phyloP scores from a whole-genome alignment of 2,797 vertebrate species.

The Anguilla megastoma region DNA sequence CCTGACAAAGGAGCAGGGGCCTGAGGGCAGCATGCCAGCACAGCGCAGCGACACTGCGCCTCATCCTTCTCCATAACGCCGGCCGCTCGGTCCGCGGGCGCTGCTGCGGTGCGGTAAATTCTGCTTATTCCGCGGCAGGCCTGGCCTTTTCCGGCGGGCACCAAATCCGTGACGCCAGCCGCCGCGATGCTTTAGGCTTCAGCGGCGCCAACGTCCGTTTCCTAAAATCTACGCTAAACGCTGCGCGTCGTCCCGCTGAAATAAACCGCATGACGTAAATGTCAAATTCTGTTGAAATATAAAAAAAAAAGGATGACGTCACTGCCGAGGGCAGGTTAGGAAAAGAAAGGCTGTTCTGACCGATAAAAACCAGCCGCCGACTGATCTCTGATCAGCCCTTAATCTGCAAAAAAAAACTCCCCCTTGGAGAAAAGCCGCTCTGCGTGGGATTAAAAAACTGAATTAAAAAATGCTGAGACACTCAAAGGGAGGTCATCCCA shows the following conservation, averaged over 20 bases:
- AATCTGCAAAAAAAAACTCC: not conserved
- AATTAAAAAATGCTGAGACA: not conserved
- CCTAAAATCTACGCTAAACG: not conserved
- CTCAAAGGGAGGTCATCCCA: not conserved
- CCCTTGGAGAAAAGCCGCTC: not conserved
- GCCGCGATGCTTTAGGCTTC: not conserved
- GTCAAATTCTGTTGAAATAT: not conserved
- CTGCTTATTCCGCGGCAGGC: not conserved
- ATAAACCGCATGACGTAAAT: not conserved
- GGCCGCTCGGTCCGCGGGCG: not conserved
- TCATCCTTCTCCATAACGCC: not conserved
- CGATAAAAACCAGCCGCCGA: not conserved
- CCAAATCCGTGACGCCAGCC: not conserved
- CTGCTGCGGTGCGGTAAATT: not conserved
- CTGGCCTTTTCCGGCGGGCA: not conserved
- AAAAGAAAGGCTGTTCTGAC: not conserved
- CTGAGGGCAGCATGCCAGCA: not conserved
- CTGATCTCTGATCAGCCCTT: not conserved
- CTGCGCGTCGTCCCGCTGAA: not conserved
- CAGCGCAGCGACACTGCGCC: not conserved
- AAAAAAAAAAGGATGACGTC: not conserved
- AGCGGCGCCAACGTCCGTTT: not conserved
- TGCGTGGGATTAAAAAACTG: not conserved
- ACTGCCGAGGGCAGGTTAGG: not conserved
- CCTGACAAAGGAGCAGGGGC: not conserved